A percentile compares a stretch with the other conserved stretches of the same genome.
Evolutionary conservation across 1,140 invertebrate species (phyloP).

Genomic region (Popillia japonica): DNA sequence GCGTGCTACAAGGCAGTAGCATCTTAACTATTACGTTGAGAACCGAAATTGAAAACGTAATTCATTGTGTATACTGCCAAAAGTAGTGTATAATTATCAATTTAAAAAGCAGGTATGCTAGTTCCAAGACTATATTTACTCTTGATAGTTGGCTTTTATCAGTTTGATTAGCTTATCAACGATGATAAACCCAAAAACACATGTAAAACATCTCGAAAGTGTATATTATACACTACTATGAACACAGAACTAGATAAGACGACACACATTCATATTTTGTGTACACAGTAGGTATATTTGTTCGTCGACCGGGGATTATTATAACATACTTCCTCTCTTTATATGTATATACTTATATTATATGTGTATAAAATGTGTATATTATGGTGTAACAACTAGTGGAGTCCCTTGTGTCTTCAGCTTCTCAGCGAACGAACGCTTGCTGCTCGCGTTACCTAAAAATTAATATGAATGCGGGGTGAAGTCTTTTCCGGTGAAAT

Average conservation of each 20-base stretch:
- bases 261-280: conserved; percentile 38
- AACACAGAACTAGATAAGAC: conserved; percentile 37
- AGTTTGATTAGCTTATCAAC: conserved; percentile 39
- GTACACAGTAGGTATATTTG: conserved; percentile 38
- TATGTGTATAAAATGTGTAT: conserved; percentile 26
- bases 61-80: conserved; percentile 26
- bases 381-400: conserved; percentile 32
- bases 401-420: conserved; percentile 25
- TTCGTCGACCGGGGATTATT: conserved; percentile 37
- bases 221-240: conserved; percentile 38
- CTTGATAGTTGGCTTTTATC: conserved; percentile 37
- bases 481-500: conserved; percentile 36
- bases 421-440: neutral
- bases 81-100: conserved; percentile 30
- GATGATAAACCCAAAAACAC: conserved; percentile 37
- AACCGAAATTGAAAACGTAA: neutral
- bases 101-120: conserved; percentile 29
- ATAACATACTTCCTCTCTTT: conserved; percentile 39
- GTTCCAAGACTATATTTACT: conserved; percentile 35
- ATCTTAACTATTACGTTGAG: conserved; percentile 1
- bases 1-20: conserved; percentile 3
- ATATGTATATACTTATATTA: conserved; percentile 22
- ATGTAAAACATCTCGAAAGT: conserved; percentile 40
- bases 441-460: conserved; percentile 26
- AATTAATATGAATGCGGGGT: conserved; percentile 37